Base-by-base conservation (phyloP, 1,140 invertebrate genomes). In the Vanessa tameamea region DNA sequence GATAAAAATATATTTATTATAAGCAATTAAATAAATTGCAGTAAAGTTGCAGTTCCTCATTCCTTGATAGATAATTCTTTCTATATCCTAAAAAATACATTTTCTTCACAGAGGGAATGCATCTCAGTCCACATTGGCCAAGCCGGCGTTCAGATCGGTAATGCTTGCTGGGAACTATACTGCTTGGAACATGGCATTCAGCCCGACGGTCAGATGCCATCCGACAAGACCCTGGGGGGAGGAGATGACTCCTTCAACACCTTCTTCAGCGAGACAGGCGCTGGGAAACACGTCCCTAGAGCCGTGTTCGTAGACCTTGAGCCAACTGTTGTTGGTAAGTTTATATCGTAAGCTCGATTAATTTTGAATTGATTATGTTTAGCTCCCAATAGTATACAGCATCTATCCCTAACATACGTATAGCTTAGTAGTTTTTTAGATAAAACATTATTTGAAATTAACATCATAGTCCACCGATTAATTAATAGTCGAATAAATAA, bases 111-210 rank as follows among this genome's bases (percentile, higher is more conserved):
- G 95, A 95, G 95, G 93, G 97, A 98, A 94, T 97, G 96, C 85
- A 96, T 98, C 82, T 97, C 96, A 80, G 95, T 98, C 75, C 97
- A 98, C 91, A 95, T 98, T 82, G 97, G 97, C 59, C 97, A 98
- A 93, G 97, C 97, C 73, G 97, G 97, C 63, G 97, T 97, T 5
- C 97, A 98, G 93, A 97, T 98, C 86, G 97, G 97, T 76, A 97
- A 97, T 88, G 96, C 96, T 66, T 96, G 95, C 86, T 96, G 95
- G 95, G 97, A 98, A 87, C 93, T 98, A 69, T 98, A 98, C 93
- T 98, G 97, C 87, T 90, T 98, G 80, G 97, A 98, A 89, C 97
- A 98, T 93, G 97, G 97, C 37, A 98, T 98, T 86, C 96, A 98
- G 89, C 97, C 97, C 61, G 97, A 98, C 93, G 97, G 97, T 5